These are phyloP conservation scores for Rhizomys pruinosus DNA, from an alignment of 2,113 vertebrate species.

Conservation along the genomic window DNA sequence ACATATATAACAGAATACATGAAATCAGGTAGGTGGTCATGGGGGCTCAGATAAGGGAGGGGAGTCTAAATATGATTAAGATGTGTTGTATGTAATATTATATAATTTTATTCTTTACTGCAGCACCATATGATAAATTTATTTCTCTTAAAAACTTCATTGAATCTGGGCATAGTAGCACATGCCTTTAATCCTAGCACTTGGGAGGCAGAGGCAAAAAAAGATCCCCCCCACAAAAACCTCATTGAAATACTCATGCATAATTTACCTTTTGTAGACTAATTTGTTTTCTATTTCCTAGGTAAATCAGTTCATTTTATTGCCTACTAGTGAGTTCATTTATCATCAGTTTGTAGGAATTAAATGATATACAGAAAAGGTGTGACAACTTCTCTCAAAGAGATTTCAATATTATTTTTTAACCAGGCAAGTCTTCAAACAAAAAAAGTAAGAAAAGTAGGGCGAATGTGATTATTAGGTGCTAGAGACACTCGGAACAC, in stretches of 20 bases:
- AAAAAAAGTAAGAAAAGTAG: not conserved
- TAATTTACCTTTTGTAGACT: not conserved
- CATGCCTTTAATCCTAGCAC: no score
- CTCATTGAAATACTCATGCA: not conserved
- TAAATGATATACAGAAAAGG: not conserved
- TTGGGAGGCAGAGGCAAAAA: no score
- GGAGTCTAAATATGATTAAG: no score
- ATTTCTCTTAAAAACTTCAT: no score
- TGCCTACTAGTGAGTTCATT: not conserved
- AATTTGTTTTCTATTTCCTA: not conserved
- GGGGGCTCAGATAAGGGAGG: no score
- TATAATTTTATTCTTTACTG: not conserved
- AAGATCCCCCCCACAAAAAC: no score
- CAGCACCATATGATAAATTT: not conserved
- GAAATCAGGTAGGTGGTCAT: no score
- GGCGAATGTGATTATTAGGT: rapidly evolving
- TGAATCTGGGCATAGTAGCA: no score
- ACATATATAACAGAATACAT: no score
- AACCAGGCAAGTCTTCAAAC: not conserved
- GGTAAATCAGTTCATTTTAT: not conserved
- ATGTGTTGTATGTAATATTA: not conserved
- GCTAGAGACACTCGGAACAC: rapidly evolving
- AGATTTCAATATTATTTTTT: not conserved
- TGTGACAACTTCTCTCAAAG: not conserved
- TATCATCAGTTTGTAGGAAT: not conserved